A percentile compares a stretch with the other conserved stretches of the same genome.
Conservation (phyloP, 2,797 vertebrate species). For the Malurus splendens region DNA sequence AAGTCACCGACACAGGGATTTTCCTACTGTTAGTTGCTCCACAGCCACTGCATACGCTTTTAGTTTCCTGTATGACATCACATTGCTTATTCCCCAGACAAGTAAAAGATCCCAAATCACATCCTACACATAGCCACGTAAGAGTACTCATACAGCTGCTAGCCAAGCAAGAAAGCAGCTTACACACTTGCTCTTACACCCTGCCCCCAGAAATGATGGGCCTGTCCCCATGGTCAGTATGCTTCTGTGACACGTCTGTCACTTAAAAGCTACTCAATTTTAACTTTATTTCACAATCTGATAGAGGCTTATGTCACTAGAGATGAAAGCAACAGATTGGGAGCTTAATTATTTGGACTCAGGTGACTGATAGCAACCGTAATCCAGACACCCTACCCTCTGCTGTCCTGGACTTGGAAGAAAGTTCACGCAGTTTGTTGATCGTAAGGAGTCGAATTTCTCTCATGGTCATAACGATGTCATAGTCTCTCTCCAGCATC, state of each 20-base stretch:
- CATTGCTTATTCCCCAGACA: neutral
- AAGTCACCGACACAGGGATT: neutral
- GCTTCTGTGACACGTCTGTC: neutral
- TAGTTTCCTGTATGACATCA: neutral
- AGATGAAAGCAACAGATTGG: neutral
- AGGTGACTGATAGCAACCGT: neutral
- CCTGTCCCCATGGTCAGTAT: neutral
- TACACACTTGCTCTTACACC: neutral
- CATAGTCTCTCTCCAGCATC: constrained; percentile 88
- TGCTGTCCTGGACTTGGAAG: constrained; percentile 51
- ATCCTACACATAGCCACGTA: neutral
- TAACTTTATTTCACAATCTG: neutral
- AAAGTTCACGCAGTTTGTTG: constrained; percentile 83
- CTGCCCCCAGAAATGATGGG: neutral
- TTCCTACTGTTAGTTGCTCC: neutral
- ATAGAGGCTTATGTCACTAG: neutral
- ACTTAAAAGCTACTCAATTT: neutral
- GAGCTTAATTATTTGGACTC: neutral
- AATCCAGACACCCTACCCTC: constrained; percentile 60
- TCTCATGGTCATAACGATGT: constrained; percentile 88
- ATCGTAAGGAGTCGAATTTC: constrained; percentile 90
- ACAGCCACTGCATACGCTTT: neutral
- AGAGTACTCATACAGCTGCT: neutral
- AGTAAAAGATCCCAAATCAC: neutral
- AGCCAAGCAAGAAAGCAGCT: neutral